These are phyloP conservation scores for Oscheius sp. DNA, from an alignment of 2,888 invertebrate genomes.

Conservation along the genomic window DNA sequence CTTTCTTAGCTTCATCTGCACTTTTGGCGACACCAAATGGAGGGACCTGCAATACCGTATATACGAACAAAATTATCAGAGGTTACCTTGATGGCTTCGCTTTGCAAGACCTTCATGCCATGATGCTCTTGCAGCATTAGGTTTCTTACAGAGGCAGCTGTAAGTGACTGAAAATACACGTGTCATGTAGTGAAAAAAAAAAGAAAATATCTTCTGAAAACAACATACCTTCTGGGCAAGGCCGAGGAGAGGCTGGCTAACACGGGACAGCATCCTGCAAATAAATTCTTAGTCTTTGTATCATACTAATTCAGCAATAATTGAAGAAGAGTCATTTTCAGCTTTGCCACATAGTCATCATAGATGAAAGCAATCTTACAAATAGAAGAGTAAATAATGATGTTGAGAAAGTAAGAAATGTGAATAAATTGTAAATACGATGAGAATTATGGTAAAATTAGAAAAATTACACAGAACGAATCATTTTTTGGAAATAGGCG, in stretches of 20 bases:
- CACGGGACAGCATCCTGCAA: constrained; percentile 54
- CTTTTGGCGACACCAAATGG: constrained; percentile 69
- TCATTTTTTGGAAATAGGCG: neutral
- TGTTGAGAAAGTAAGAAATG: neutral
- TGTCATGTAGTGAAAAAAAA: neutral
- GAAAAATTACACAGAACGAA: neutral
- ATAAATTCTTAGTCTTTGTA: neutral
- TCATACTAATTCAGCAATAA: no score
- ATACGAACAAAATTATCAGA: neutral
- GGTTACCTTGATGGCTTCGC: constrained; percentile 57
- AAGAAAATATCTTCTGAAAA: neutral
- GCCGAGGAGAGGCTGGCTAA: constrained; percentile 57
- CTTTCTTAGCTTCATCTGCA: constrained; percentile 64
- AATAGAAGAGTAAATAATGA: neutral
- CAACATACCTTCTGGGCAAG: constrained; percentile 52
- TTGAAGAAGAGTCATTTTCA: no score
- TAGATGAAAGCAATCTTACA: neutral
- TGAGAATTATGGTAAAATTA: no score
- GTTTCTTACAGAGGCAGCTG: constrained; percentile 52
- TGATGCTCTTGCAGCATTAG: constrained; percentile 72
- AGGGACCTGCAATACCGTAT: constrained; percentile 54
- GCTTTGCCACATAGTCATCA: no score
- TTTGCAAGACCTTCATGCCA: constrained; percentile 66
- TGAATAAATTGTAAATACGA: neutral
- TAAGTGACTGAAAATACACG: constrained; percentile 40